These are phyloP conservation scores for Coenonympha glycerion DNA, from an alignment of 2,888 invertebrate species.

Conservation along the genomic window DNA sequence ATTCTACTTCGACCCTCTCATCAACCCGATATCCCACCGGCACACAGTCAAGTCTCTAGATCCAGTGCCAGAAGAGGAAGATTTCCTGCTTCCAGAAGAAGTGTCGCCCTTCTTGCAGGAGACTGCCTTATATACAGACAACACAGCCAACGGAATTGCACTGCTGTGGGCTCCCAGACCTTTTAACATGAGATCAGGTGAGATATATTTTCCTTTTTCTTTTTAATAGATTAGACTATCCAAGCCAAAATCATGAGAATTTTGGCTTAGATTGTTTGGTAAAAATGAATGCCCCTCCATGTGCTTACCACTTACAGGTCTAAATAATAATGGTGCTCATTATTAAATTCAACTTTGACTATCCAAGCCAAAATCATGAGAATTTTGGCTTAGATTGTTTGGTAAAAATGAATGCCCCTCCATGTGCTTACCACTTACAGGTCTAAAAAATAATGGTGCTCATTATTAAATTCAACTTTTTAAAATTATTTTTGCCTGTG, in stretches of 20 bases:
- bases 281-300: too few species aligned
- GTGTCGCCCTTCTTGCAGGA: conserved; percentile 95
- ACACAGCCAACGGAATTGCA: conserved; percentile 98
- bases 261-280: not conserved
- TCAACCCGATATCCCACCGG: conserved; percentile 98
- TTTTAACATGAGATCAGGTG: conserved; percentile 94
- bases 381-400: not conserved
- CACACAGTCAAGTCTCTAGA: conserved; percentile 90
- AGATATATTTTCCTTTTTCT: not conserved
- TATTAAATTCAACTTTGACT: too few species aligned
- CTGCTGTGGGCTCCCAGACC: conserved; percentile 98
- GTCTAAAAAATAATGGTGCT: too few species aligned
- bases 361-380: too few species aligned
- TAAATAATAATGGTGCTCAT: too few species aligned
- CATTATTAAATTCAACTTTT: too few species aligned
- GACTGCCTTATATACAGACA: conserved; percentile 97
- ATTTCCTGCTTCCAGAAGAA: conserved; percentile 92
- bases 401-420: too few species aligned
- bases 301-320: too few species aligned
- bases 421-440: too few species aligned
- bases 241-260: too few species aligned
- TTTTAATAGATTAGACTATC: too few species aligned
- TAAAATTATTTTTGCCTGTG: too few species aligned
- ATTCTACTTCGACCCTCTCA: conserved; percentile 99
- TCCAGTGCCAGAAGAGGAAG: conserved; percentile 93